Evolutionary conservation across 92 coral and sea anemone genomes (phyloP).

Genomic region (Porites lobata): DNA sequence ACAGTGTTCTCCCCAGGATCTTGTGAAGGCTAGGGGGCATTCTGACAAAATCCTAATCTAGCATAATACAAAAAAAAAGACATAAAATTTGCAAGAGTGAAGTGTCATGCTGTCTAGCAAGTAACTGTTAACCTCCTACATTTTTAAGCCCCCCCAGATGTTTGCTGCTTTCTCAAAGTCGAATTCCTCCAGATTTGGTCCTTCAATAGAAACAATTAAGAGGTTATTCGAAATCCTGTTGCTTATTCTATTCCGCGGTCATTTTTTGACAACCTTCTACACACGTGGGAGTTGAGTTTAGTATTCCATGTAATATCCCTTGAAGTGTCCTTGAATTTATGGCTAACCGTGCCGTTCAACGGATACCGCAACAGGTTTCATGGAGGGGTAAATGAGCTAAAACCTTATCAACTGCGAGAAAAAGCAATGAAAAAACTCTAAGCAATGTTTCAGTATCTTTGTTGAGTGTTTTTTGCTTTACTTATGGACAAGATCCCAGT

Average conservation of each 20-base stretch:
- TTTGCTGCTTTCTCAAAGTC: constrained; percentile 38
- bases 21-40: constrained; percentile 31
- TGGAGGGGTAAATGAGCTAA: background rate
- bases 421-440: background rate
- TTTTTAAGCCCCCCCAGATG: constrained; percentile 44
- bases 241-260: constrained; percentile 24
- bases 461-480: too few relatives aligned
- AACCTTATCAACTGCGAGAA: constrained; percentile 1
- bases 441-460: too few relatives aligned
- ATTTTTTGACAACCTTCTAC: background rate
- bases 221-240: constrained; percentile 36
- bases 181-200: constrained; percentile 30
- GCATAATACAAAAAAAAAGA: constrained; percentile 9
- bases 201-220: constrained; percentile 29
- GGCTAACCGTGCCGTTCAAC: background rate
- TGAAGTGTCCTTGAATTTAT: constrained; percentile 5
- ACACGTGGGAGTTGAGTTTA: background rate
- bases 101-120: constrained; percentile 2
- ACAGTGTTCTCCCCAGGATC: constrained; percentile 20
- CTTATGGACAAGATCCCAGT: too few relatives aligned
- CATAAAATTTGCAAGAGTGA: background rate
- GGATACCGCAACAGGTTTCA: background rate
- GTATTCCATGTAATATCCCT: constrained; percentile 30
- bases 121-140: constrained; percentile 29
- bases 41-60: constrained; percentile 14